A percentile compares a stretch with the other conserved stretches of the same genome.
These are phyloP conservation scores for Monopis laevigella DNA, from an alignment of 2,888 invertebrate species.

Conservation along the genomic window DNA sequence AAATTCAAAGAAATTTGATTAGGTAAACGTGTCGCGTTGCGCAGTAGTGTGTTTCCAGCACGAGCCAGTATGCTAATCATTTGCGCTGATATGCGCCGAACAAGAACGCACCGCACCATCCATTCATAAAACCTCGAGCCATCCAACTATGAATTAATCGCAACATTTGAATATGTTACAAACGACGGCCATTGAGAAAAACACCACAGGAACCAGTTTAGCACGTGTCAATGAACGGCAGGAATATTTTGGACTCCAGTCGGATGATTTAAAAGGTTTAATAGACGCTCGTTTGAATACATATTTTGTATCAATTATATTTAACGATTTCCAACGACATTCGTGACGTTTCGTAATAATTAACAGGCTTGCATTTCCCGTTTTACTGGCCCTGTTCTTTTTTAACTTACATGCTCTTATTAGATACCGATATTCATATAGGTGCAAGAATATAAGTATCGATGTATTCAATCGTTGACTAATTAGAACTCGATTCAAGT, in stretches of 20 bases:
- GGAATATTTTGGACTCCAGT: slow-evolving; percentile 56
- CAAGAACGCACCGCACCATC: slow-evolving; percentile 24
- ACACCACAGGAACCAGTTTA: slow-evolving; percentile 59
- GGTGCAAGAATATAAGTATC: slow-evolving; percentile 3
- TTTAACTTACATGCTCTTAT: slow-evolving; percentile 1
- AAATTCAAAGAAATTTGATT: too few relatives aligned
- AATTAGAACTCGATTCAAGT: slow-evolving; percentile 6
- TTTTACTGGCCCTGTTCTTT: slow-evolving; percentile 3
- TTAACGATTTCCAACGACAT: slow-evolving; percentile 32
- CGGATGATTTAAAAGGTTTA: slow-evolving; percentile 56
- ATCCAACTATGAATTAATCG: slow-evolving; percentile 66
- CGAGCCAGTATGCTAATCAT: slow-evolving; percentile 58
- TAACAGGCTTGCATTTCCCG: slow-evolving; percentile 9
- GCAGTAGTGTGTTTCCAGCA: slow-evolving; percentile 26
- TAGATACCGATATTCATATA: not conserved
- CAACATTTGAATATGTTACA: slow-evolving; percentile 67
- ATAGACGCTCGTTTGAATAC: slow-evolving; percentile 44
- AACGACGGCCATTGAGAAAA: slow-evolving; percentile 65
- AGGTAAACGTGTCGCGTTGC: too few relatives aligned
- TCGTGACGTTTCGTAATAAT: slow-evolving; percentile 14
- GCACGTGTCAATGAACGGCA: slow-evolving; percentile 66
- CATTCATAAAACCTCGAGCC: slow-evolving; percentile 63
- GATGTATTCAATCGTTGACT: slow-evolving; percentile 3
- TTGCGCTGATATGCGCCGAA: not conserved
- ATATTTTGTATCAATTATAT: slow-evolving; percentile 40